phyloP scores from a whole-genome alignment of 1,140 invertebrate genomes.

The Scaptomyza hsui region DNA sequence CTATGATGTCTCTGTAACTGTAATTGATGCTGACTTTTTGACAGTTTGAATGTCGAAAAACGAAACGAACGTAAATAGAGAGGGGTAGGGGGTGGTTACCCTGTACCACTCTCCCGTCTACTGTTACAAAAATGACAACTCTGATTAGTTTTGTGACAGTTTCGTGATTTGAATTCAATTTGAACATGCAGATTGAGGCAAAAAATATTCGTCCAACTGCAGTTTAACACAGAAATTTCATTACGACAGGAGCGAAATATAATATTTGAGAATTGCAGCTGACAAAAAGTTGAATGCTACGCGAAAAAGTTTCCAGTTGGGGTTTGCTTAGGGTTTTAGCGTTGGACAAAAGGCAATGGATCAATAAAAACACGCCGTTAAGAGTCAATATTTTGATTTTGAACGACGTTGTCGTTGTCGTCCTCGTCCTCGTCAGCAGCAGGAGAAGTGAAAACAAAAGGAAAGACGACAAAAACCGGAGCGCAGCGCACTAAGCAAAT shows the following conservation, averaged over 20 bases:
- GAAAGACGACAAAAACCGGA: conserved; percentile 18
- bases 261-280: neutral
- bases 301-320: too few relatives aligned
- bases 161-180: conserved; percentile 80
- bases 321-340: neutral
- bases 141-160: conserved; percentile 81
- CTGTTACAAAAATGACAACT: conserved; percentile 68
- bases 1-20: conserved; percentile 75
- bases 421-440: neutral
- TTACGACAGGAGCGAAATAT: neutral
- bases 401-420: conserved; percentile 15
- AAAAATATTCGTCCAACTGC: conserved; percentile 10
- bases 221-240: conserved; percentile 16
- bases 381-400: conserved; percentile 79
- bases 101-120: conserved; percentile 34
- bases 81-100: neutral
- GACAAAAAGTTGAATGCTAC: conserved; percentile 34
- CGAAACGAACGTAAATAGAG: conserved; percentile 30
- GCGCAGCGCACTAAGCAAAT: conserved; percentile 65
- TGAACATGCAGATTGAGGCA: conserved; percentile 57
- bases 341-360: conserved; percentile 18
- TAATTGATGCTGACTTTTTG: conserved; percentile 82
- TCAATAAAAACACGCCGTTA: conserved; percentile 70
- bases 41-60: conserved; percentile 80
- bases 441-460: conserved; percentile 57